phyloP scores from a whole-genome alignment of 2,113 vertebrate genomes.

The Rhinolophus ferrumequinum region DNA sequence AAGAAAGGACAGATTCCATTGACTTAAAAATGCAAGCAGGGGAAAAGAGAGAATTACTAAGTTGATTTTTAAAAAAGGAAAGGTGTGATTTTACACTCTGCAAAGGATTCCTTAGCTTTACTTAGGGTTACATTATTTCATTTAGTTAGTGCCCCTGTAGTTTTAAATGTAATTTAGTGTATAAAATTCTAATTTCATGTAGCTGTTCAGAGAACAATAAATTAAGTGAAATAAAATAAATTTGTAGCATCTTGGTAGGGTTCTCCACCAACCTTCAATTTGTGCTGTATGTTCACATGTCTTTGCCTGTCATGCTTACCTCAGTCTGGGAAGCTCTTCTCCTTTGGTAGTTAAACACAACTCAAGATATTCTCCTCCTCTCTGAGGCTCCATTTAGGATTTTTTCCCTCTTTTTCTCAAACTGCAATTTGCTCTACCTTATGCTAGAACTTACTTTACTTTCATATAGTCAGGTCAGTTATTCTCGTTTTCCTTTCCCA shows the following conservation, averaged over 20 bases:
- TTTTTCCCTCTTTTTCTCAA: neutral
- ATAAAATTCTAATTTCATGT: neutral
- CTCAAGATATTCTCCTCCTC: neutral
- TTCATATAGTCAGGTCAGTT: neutral
- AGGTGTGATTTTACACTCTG: neutral
- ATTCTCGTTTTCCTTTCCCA: neutral
- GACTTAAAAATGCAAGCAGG: neutral
- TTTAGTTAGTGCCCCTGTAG: neutral
- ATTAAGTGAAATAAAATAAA: neutral
- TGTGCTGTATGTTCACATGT: neutral
- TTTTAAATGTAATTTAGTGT: neutral
- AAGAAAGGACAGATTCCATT: neutral
- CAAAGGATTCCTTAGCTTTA: neutral
- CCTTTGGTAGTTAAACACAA: neutral
- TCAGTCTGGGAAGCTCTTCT: neutral
- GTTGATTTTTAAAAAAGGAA: neutral
- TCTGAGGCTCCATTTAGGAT: neutral
- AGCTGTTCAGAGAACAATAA: neutral
- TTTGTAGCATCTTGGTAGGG: neutral
- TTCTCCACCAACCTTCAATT: neutral
- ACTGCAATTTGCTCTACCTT: neutral
- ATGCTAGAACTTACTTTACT: neutral
- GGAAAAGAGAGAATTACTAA: slow-evolving; percentile 1
- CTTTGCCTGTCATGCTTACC: neutral
- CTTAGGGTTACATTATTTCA: neutral